These are phyloP conservation scores for Cyphomyrus plagiostoma DNA, from an alignment of 2,113 vertebrate species.

Conservation along the genomic window DNA sequence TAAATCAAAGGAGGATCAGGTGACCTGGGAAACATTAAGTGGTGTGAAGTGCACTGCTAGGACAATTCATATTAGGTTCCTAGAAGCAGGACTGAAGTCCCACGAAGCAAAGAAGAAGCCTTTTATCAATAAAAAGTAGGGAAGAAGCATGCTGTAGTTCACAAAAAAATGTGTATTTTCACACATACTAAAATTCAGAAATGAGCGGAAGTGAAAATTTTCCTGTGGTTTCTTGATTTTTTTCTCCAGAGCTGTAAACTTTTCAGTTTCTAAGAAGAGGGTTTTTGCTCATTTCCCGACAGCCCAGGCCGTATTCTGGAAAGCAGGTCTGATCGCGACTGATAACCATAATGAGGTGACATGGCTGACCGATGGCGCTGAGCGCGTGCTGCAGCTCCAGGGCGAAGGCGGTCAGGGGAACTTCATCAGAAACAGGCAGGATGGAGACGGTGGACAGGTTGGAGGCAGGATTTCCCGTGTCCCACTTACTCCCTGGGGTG, in stretches of 20 bases:
- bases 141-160: too few species aligned
- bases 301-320: background rate
- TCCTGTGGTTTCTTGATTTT: background rate
- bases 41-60: too few species aligned
- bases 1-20: background rate
- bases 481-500: slow-evolving; percentile 75
- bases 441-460: slow-evolving; percentile 86
- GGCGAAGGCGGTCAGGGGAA: slow-evolving; percentile 81
- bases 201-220: background rate
- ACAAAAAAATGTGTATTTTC: too few species aligned
- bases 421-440: slow-evolving; percentile 85
- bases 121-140: too few species aligned
- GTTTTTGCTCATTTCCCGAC: background rate
- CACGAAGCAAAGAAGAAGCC: too few species aligned
- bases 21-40: background rate
- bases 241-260: background rate
- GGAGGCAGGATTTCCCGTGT: slow-evolving; percentile 72
- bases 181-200: background rate
- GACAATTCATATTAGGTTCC: too few species aligned
- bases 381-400: slow-evolving; percentile 89
- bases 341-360: background rate
- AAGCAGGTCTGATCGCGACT: background rate
- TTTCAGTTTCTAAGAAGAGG: background rate
- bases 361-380: slow-evolving; percentile 67
- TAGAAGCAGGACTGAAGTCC: too few species aligned